These are phyloP conservation scores for Gandaritis pyraliata DNA, from an alignment of 2,888 invertebrate species.

Conservation along the genomic window DNA sequence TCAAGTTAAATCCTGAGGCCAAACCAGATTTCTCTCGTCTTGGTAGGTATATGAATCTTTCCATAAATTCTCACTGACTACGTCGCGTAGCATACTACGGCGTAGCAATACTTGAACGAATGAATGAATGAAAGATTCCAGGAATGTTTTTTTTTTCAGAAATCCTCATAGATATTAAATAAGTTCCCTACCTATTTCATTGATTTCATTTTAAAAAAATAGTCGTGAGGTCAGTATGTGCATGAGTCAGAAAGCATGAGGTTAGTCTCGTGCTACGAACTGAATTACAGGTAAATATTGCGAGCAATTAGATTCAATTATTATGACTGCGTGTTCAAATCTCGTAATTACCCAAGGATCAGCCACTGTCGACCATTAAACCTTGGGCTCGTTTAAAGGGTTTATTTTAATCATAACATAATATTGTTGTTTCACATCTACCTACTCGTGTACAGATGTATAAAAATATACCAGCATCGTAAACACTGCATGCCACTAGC, in stretches of 20 bases:
- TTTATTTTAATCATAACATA: constrained; percentile 27
- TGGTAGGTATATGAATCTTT: too few species aligned
- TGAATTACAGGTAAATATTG: constrained; percentile 13
- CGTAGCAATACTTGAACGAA: too few species aligned
- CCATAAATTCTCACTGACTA: too few species aligned
- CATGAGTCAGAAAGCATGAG: neutral
- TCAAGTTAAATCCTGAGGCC: too few species aligned
- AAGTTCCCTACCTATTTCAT: too few species aligned
- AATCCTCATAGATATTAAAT: too few species aligned
- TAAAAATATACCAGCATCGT: constrained; percentile 5
- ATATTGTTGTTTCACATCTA: constrained; percentile 19
- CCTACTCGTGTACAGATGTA: neutral
- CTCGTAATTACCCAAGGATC: constrained; percentile 31
- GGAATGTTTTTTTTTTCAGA: too few species aligned
- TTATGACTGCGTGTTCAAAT: constrained; percentile 29
- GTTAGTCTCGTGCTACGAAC: constrained; percentile 2
- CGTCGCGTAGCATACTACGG: too few species aligned
- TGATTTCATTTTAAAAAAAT: too few species aligned
- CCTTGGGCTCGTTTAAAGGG: constrained; percentile 28
- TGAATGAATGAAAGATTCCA: too few species aligned
- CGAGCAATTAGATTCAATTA: constrained; percentile 17
- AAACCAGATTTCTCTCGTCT: too few species aligned
- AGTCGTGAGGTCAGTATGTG: too few species aligned
- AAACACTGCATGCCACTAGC: neutral
- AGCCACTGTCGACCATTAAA: constrained; percentile 27